Base-by-base conservation (phyloP, 2,797 vertebrate species). In the Thripadectes ignobilis region DNA sequence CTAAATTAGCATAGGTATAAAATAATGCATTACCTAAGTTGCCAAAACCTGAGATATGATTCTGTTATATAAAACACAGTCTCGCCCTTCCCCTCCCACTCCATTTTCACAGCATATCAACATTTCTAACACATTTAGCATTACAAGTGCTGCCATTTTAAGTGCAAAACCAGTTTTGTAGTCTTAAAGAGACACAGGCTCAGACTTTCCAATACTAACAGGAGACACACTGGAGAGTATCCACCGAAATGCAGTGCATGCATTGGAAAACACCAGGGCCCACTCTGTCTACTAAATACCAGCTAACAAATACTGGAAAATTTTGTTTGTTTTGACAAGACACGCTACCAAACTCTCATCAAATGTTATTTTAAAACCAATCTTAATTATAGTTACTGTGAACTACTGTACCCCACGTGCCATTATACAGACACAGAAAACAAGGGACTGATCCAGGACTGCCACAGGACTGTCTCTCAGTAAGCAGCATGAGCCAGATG, bases 21-120 rank as follows among this genome's bases (percentile, higher is more conserved):
- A 91, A 43, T 39, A 76, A 87, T 55, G 7, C 5, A 79, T 77
- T 89, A 80, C 55, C 78, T 51, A 63, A 83, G 18, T 43, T 92
- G 63, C 74, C 62, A 63, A 94, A 96, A 85, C 8, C 21, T 2
- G 1, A 83, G 46, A 65, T 72, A 72, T 3, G 14, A 45, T 55
- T 85, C 52, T 61, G 75, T 91, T 93, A 85, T 3, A 82, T 72
- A 87, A 92, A 88, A 80, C 32, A 61, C 14, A 87, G 89, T 89
- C 85, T 94, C 15, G 0, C 55, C 76, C 66, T 91, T 89, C 73
- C 22, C 55, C 30, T 93, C 92, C 84, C 74, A 95, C 83, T 58
- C n/a, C 8, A 43, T 88, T 85, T 89, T 92, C 75, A 80, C 61
- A 83, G 72, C 61, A 55, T 8, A 93, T 45, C 66, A 96, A 84